These are phyloP conservation scores for Phrynocephalus vlangalii DNA, from an alignment of 2,797 vertebrate species.

Conservation along the genomic window DNA sequence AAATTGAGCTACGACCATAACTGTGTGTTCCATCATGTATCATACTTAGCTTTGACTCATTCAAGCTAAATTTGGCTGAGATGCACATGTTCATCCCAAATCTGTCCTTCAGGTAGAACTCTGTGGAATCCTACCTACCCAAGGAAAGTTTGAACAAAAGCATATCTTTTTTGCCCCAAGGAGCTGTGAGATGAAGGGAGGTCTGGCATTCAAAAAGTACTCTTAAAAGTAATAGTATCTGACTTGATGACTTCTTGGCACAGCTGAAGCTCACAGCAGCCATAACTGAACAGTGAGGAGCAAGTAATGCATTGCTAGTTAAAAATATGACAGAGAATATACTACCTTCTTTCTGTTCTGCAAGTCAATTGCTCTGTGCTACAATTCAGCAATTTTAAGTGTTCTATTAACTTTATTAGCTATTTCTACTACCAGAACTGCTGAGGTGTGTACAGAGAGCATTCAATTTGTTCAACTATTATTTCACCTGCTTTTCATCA, in stretches of 20 bases:
- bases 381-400: conserved; percentile 29
- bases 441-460: conserved; percentile 17
- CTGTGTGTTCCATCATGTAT: not conserved
- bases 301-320: not conserved
- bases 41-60: not conserved
- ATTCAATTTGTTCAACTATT: conserved; percentile 20
- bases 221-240: not conserved
- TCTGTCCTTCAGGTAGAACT: not conserved
- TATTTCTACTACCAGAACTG: conserved; percentile 22
- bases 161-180: not conserved
- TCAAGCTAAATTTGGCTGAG: not conserved
- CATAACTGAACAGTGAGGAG: not conserved
- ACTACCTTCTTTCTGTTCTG: conserved; percentile 4
- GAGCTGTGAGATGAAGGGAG: not conserved
- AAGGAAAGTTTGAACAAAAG: not conserved
- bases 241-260: not conserved
- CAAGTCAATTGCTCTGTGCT: conserved; percentile 19
- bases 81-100: not conserved
- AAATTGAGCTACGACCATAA: not conserved
- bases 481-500: conserved; percentile 35
- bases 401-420: conserved; percentile 39
- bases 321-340: conserved; percentile 26
- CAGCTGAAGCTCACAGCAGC: not conserved
- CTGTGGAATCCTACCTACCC: not conserved
- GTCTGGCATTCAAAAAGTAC: not conserved